phyloP scores from a whole-genome alignment of 2,113 vertebrate genomes.

The Trematocara variabile region DNA sequence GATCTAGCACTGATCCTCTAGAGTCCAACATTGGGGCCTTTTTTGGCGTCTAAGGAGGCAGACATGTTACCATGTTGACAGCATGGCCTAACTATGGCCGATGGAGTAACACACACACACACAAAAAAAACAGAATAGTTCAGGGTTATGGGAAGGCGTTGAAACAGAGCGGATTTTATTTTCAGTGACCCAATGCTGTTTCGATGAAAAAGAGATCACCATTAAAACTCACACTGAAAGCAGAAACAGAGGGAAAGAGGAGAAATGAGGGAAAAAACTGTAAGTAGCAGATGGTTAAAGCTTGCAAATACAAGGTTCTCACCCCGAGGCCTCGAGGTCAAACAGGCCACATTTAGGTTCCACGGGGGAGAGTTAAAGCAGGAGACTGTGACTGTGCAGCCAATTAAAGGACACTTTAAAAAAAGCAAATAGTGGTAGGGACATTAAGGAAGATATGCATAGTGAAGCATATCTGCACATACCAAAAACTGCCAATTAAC shows the following conservation, averaged over 20 bases:
- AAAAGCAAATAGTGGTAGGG: slow-evolving; percentile 46
- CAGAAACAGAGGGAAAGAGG: neutral
- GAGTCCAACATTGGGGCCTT: slow-evolving; percentile 4
- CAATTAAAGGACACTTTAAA: slow-evolving; percentile 67
- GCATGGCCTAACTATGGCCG: slow-evolving; percentile 18
- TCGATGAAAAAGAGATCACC: neutral
- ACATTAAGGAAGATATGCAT: slow-evolving; percentile 64
- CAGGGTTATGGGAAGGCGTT: slow-evolving; percentile 68
- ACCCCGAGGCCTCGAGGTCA: slow-evolving; percentile 34
- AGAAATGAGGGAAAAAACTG: neutral
- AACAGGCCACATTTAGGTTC: slow-evolving; percentile 61
- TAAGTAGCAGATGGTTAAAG: neutral
- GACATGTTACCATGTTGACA: slow-evolving; percentile 50
- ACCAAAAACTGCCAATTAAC: slow-evolving; percentile 66
- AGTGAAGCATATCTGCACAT: slow-evolving; percentile 65
- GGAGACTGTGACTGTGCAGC: slow-evolving; percentile 68
- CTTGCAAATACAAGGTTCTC: slow-evolving; percentile 15
- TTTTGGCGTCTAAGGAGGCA: neutral
- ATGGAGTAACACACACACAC: neutral
- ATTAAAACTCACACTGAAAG: slow-evolving; percentile 36
- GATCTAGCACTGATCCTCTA: slow-evolving; percentile 1
- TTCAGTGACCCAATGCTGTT: slow-evolving; percentile 23
- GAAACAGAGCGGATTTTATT: slow-evolving; percentile 58
- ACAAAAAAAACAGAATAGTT: neutral
- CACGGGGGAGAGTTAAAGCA: slow-evolving; percentile 57